phyloP scores from a whole-genome alignment of 2,888 invertebrate species.

The Leucoma salicis region DNA sequence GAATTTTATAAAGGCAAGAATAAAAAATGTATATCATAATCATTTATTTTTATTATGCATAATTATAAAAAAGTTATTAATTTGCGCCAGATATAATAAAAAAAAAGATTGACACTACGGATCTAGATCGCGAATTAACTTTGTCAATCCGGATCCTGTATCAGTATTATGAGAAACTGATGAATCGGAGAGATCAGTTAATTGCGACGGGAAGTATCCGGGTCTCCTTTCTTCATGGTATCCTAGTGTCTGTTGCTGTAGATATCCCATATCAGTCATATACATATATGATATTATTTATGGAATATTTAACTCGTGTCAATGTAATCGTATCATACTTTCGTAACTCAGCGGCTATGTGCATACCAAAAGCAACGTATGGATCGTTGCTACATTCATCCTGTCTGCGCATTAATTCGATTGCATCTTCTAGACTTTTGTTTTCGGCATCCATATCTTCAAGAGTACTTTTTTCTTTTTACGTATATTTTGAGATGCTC shows the following conservation, averaged over 20 bases:
- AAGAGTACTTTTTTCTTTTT: neutral
- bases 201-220: constrained; percentile 13
- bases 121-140: constrained; percentile 13
- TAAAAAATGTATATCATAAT: neutral
- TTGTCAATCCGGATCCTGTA: constrained; percentile 11
- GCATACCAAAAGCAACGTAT: constrained; percentile 21
- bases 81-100: constrained; percentile 5
- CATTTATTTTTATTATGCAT: constrained; percentile 11
- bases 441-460: constrained; percentile 11
- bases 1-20: constrained; percentile 12
- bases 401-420: constrained; percentile 20
- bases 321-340: constrained; percentile 18
- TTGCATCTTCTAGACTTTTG: constrained; percentile 18
- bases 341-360: constrained; percentile 18
- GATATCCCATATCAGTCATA: constrained; percentile 3
- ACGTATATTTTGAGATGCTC: no score
- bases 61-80: no score
- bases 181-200: constrained; percentile 11
- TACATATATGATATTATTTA: constrained; percentile 17
- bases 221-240: no score
- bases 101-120: constrained; percentile 10
- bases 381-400: constrained; percentile 16
- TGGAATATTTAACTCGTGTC: constrained; percentile 17
- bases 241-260: constrained; percentile 8
- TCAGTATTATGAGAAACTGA: constrained; percentile 10